A percentile compares a stretch with the other conserved stretches of the same genome.
These are phyloP conservation scores for Aspidiotus destructor DNA, from an alignment of 2,888 invertebrate species.

Conservation along the genomic window DNA sequence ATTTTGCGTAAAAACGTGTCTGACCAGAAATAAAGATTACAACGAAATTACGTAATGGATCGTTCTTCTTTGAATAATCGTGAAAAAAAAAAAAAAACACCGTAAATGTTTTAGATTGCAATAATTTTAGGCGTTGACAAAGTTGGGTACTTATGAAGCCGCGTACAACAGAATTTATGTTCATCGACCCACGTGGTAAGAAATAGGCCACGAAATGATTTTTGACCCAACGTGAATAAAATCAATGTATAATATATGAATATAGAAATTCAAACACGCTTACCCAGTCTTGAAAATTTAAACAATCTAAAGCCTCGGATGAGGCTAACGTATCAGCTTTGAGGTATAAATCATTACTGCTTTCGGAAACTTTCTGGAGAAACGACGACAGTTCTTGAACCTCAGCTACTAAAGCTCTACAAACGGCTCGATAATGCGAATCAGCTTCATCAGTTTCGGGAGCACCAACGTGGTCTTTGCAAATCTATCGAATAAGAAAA, in stretches of 20 bases:
- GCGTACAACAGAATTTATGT: too few relatives aligned
- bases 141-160: too few relatives aligned
- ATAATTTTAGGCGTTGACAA: too few relatives aligned
- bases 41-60: slow-evolving; percentile 9
- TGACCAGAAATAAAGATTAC: not conserved
- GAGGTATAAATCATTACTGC: slow-evolving; percentile 55
- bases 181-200: too few relatives aligned
- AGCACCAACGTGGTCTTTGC: slow-evolving; percentile 46
- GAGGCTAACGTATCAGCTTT: slow-evolving; percentile 53
- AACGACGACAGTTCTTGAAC: slow-evolving; percentile 82
- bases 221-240: too few relatives aligned
- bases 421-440: slow-evolving; percentile 81
- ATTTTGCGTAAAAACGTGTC: too few relatives aligned
- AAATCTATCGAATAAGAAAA: slow-evolving; percentile 43
- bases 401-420: slow-evolving; percentile 84
- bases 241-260: too few relatives aligned
- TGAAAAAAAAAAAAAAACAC: too few relatives aligned
- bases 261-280: slow-evolving; percentile 40
- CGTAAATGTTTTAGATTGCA: too few relatives aligned
- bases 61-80: too few relatives aligned
- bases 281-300: slow-evolving; percentile 87
- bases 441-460: slow-evolving; percentile 53
- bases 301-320: slow-evolving; percentile 60
- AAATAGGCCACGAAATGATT: too few relatives aligned
- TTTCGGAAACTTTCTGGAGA: slow-evolving; percentile 68